Base-by-base conservation (phyloP, 2,888 invertebrate genomes). In the Limnephilus auricula region DNA sequence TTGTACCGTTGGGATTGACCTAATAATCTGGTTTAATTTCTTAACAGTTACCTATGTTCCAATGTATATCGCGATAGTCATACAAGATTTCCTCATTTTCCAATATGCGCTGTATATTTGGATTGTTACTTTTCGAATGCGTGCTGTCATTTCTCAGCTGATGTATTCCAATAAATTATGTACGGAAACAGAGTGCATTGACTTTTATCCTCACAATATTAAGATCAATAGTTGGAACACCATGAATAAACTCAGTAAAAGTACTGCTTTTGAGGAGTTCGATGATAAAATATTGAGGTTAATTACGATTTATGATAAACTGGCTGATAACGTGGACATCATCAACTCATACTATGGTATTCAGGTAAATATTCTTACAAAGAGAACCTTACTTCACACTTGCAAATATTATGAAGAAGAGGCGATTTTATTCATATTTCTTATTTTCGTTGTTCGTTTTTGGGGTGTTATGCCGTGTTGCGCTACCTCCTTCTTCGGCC, bases 291-390 rank as follows among this genome's bases (percentile, higher is more conserved):
- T 89, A 12, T 31, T 50, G 9, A 90, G 50, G 34, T 32, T 90
- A 37, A 90, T 90, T 45, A 50, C 90, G 12, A 88, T 90, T 18
- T 90, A 87, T 90, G 90, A 90, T 37, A 90, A 90, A 30, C 50
- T 90, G 32, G 88, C 88, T 30, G 90, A 90, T 45, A 87, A 79
- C 80, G 87, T 90, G 0, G 45, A 87, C 31, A 87, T 88, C 12
- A 82, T 90, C 31, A 90, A 90, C 45, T 82, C 90, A 84, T 45
- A 80, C 12, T 90, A 90, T 50, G 90, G 87, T 25, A 37, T 90
- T 31, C 90, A 90, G 87, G 90, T 90, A 88, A 80, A 80, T n/a
- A 45, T 9, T 45, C 31, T 45, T 79, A 4, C 0, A 65, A 65
- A 25, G 65, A 65, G 18, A 6, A 18, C 0, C 6, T 65, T 18